Evolutionary conservation across 2,888 invertebrate genomes (phyloP).

Genomic region (Aphidoletes aphidimyza): DNA sequence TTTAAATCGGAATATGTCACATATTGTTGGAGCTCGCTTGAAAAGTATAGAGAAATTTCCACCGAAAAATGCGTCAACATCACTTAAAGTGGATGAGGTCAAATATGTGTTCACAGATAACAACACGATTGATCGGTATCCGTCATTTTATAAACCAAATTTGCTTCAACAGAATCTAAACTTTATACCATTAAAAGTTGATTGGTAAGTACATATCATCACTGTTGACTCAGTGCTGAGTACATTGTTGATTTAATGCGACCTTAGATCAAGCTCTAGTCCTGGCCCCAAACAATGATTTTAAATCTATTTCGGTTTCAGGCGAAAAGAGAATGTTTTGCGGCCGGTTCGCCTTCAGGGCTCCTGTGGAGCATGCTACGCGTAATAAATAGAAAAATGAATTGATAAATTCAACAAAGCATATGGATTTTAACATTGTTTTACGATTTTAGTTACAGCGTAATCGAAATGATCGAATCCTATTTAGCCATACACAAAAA

Average conservation of each 20-base stretch:
- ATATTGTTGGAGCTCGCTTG: constrained; percentile 11
- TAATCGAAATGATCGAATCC: constrained; percentile 78
- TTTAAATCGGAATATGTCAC: constrained; percentile 62
- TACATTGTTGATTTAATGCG: too few species aligned
- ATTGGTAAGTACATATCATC: constrained; percentile 67
- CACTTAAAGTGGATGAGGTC: not conserved
- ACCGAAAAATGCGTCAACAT: constrained; percentile 55
- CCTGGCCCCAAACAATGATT: too few species aligned
- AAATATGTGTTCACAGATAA: not conserved
- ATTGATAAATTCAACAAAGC: too few species aligned
- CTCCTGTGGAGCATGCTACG: constrained; percentile 87
- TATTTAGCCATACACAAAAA: constrained; percentile 80
- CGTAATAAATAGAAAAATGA: too few species aligned
- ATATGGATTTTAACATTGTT: too few species aligned
- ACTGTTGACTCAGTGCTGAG: not conserved
- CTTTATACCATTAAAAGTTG: constrained; percentile 68
- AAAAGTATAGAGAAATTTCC: constrained; percentile 57
- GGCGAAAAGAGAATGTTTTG: constrained; percentile 74
- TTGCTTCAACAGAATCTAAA: constrained; percentile 57
- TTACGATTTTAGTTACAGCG: too few species aligned
- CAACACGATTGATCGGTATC: not conserved
- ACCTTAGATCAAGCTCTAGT: too few species aligned
- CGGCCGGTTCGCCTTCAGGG: constrained; percentile 78
- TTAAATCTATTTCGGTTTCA: not conserved
- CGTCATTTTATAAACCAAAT: constrained; percentile 58